Evolutionary conservation across 2,113 vertebrate genomes (phyloP), one percentile per base, ranked within the genome.

Genomic region (Gallinago undulata): DNA sequence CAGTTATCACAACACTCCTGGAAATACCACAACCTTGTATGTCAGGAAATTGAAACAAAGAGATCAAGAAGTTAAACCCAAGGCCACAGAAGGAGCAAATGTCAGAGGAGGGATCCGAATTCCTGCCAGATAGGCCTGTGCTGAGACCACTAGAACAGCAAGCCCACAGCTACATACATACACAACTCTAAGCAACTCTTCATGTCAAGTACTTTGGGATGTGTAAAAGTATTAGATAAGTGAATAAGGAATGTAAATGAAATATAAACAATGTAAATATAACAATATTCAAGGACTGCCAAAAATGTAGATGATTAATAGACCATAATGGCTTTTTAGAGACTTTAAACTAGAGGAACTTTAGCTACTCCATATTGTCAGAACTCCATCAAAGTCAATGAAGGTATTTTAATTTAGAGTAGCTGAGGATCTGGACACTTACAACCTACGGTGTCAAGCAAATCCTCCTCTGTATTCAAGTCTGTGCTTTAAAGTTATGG

Each of bases 251-350:
- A 92, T 92, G 94, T 28, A 94, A 96, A 97, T 94, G 89, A 92
- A 96, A 94, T 97, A 96, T 43, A 93, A 86, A 94, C 79, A 73
- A 94, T 84, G 62, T 92, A 94, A 96, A 93, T 95, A 96, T 75
- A 95, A 94, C 80, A 96, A 87, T 96, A 97, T 78, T 95, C 50
- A 75, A 96, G 41, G 86, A 92, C 87, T 94, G 86, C 53, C 94
- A 96, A 92, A 95, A 92, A 96, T 96, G 94, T 77, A 93, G 82
- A 90, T 96, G 93, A 53, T 92, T 96, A 90, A 87, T 94, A 96
- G 96, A 97, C 96, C 96, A 97, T 97, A 97, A 97, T 28, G 95
- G 92, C 95, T 96, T 96, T 92, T 91, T 72, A 75, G 59, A 94
- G 31, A 70, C 59, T 73, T 94, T 41, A 82, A 85, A 89, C 68